Evolutionary conservation across 2,888 invertebrate genomes (phyloP), one percentile per base, ranked within the genome.

Genomic region (Saturnia japonica): DNA sequence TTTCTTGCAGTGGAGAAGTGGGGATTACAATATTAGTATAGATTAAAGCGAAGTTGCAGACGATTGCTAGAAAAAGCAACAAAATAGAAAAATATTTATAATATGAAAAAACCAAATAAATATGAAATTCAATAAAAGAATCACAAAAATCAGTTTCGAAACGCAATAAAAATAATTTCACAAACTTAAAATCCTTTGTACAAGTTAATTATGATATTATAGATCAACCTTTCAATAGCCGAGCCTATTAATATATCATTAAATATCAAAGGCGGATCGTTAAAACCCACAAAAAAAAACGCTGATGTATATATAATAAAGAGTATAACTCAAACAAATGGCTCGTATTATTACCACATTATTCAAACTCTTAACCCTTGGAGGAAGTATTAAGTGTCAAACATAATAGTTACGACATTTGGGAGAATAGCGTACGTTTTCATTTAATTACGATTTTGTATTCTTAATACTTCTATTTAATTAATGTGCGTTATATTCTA

Each of bases 331-430:
- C 88, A 88, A 80, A 85, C 78, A 82, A 86, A 88, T 84, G 85
- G 84, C 74, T 78, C 76, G 74, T 73, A 83, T 84, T 86, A 84
- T 86, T 82, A 81, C 80, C 78, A 75, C 82, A 87, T 88, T 88
- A 90, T 89, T 88, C 85, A 88, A 85, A 85, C 84, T 78, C 80
- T 80, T 80, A 75, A 77, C 81, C 85, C 79, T 72, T 64, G 74
- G 80, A 90, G 92, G 92, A 92, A 92, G 92, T 92, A 92, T 92
- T 92, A 91, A 78, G 88, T 91, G 91, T 89, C 93, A 87, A 84
- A 85, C 82, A 80, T 87, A 85, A 88, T 89, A 88, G 89, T 87
- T 89, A 87, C 86, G 87, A 86, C 80, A 76, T 73, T 76, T 80
- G 81, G 79, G 81, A 79, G 82, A 78, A 76, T 74, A 71, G 19